These are phyloP conservation scores for Catostomus latipinnis DNA, from an alignment of 2,797 vertebrate genomes.

Conservation along the genomic window DNA sequence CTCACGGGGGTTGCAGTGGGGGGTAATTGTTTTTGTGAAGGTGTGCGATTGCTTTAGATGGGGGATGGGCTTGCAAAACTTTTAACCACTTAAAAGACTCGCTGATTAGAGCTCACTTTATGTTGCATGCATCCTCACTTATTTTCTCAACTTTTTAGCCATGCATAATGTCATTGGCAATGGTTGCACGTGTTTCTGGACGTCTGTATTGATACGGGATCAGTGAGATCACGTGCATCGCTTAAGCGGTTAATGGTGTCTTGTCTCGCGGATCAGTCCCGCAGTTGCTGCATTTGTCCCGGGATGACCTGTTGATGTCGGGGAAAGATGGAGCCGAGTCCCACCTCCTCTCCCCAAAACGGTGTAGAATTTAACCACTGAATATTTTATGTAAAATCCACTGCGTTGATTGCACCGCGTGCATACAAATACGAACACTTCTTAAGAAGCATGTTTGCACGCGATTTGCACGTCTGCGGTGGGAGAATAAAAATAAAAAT, in stretches of 20 bases:
- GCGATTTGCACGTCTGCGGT: not conserved
- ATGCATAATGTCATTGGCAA: not conserved
- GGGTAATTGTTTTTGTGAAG: slow-evolving; percentile 69
- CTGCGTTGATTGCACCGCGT: not conserved
- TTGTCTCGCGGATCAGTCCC: slow-evolving; percentile 64
- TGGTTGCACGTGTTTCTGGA: not conserved
- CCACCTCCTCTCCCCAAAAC: slow-evolving; percentile 56
- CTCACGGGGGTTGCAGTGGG: slow-evolving; percentile 44
- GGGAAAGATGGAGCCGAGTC: slow-evolving; percentile 69
- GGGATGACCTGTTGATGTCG: slow-evolving; percentile 85
- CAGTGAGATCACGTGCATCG: slow-evolving; percentile 7
- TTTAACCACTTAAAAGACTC: slow-evolving; percentile 79
- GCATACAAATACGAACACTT: not conserved
- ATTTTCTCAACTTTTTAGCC: slow-evolving; percentile 4
- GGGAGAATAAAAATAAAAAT: not conserved
- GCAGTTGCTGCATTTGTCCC: slow-evolving; percentile 78
- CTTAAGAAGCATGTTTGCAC: not conserved
- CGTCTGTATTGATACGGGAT: not conserved
- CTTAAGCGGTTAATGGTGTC: slow-evolving; percentile 67
- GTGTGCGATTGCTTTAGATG: slow-evolving; percentile 66
- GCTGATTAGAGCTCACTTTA: slow-evolving; percentile 16
- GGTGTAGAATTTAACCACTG: slow-evolving; percentile 31
- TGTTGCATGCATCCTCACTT: not conserved
- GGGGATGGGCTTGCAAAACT: slow-evolving; percentile 80
- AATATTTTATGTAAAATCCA: slow-evolving; percentile 20